A percentile compares a stretch with the other conserved stretches of the same genome.
Evolutionary conservation across 2,797 vertebrate genomes (phyloP).

Genomic region (Halcyon leucocephala): DNA sequence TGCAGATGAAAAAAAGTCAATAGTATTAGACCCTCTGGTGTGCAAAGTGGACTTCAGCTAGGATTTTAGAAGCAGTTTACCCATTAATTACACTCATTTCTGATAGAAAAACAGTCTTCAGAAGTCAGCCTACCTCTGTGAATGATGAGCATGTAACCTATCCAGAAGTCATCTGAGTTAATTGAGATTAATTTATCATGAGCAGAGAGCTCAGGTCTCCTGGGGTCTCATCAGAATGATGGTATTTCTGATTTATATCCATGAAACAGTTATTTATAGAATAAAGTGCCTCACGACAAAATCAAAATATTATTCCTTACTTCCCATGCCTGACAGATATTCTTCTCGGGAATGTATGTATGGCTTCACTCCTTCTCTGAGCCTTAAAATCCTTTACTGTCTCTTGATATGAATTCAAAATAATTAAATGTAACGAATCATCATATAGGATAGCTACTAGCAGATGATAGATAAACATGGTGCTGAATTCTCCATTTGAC

Average conservation of each 20-base stretch:
- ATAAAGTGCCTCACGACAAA: constrained; percentile 6
- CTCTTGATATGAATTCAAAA: background rate
- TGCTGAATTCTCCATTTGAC: background rate
- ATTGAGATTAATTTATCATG: constrained; percentile 13
- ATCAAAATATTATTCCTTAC: constrained; percentile 17
- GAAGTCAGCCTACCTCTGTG: background rate
- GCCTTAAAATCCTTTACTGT: background rate
- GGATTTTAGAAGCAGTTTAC: background rate
- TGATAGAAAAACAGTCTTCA: background rate
- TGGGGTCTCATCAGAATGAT: background rate
- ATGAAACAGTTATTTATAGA: constrained; percentile 33
- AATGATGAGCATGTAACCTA: background rate
- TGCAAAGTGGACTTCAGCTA: background rate
- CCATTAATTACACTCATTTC: background rate
- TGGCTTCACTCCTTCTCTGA: background rate
- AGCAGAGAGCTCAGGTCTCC: background rate
- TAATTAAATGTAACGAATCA: background rate
- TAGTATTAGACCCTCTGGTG: background rate
- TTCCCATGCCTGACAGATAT: background rate
- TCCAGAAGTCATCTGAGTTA: constrained; percentile 22
- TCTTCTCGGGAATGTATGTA: background rate
- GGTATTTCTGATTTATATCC: constrained; percentile 18
- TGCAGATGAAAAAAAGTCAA: background rate
- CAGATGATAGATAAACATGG: background rate
- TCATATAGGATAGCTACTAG: background rate